These are phyloP conservation scores for Trichonephila inaurata DNA, from an alignment of 1,140 invertebrate species.

Conservation along the genomic window DNA sequence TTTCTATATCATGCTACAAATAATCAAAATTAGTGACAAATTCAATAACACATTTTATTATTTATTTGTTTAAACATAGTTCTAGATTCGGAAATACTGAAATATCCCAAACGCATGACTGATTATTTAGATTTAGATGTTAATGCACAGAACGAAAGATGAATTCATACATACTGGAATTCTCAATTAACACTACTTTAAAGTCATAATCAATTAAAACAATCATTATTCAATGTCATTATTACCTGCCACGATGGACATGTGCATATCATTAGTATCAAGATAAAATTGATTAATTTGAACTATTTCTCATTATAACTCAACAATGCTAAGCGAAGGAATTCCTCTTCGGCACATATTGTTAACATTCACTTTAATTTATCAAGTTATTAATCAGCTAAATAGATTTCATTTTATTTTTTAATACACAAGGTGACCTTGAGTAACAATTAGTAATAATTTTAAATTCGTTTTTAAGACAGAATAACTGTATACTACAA, in stretches of 20 bases:
- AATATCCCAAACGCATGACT: background rate
- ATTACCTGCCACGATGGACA: background rate
- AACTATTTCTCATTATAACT: background rate
- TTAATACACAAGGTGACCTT: no score
- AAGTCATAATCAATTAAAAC: background rate
- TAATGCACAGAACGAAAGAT: background rate
- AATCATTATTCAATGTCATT: constrained; percentile 8
- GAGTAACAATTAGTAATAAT: no score
- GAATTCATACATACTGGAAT: background rate
- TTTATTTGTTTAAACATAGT: no score
- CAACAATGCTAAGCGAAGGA: background rate
- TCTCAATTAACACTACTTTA: background rate
- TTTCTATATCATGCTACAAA: no score
- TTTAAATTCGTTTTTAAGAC: no score
- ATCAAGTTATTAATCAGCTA: background rate
- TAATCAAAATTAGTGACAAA: no score
- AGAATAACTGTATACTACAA: no score
- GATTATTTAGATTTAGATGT: background rate
- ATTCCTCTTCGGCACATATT: background rate
- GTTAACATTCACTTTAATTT: background rate
- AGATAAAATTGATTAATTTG: constrained; percentile 14
- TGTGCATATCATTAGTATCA: constrained; percentile 10
- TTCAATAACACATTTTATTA: no score
- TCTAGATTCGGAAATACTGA: no score
- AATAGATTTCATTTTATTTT: no score